Evolutionary conservation across 2,888 invertebrate species (phyloP), one percentile per base, ranked within the genome.

Genomic region (Mythimna ferrago): DNA sequence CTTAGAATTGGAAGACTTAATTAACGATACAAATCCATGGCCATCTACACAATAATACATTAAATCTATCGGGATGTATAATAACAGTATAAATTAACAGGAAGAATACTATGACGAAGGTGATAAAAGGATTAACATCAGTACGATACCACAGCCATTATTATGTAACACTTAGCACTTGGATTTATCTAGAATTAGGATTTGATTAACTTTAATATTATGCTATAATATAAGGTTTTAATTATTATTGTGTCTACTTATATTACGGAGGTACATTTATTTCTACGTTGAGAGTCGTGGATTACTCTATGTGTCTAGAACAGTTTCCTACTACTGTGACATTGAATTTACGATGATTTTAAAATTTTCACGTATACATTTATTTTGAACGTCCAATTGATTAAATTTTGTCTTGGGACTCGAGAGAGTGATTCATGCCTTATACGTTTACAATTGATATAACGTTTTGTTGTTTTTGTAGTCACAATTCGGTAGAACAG

Each of bases 81-180:
- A 88, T 85, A 88, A 88, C 86, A 81, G 86, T 88, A 88, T 84
- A 89, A 89, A 89, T 78, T 91, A 92, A 91, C 85, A 80, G 90
- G 89, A 88, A 91, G 88, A 91, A 90, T 86, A 89, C 87, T 90
- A 92, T 88, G 90, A 93, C 85, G 85, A 92, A 88, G 87, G 87
- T 92, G 90, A 93, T 93, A 92, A 92, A 92, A 82, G 92, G 91
- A 91, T 93, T 92, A 94, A 93, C 90, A 92, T 95, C 94, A 95
- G 94, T 95, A 93, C 94, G 89, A 93, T 94, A 94, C 95, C 96
- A 96, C 96, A 96, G 96, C 96, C 96, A 95, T 96, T 94, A 93
- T 93, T 91, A 91, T 90, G 89, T 94, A 93, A 93, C 92, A 94
- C 93, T 94, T 95, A 95, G 94, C 93, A 94, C 93, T 95, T 95